Base-by-base conservation (phyloP, 2,113 vertebrate genomes). In the Pitta sordida region DNA sequence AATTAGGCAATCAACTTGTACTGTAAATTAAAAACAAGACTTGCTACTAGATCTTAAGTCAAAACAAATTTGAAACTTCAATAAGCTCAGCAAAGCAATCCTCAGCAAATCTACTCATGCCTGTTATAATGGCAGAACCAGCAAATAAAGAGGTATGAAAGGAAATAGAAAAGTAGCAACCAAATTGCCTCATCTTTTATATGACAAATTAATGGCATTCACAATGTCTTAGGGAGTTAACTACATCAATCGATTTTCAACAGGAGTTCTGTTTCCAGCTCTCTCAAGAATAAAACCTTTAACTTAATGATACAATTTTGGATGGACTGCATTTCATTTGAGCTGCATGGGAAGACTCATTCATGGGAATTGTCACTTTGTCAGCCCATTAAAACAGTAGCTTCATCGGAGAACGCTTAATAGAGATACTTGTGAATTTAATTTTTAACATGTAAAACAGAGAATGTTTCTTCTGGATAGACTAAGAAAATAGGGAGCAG, bases 21-120 rank as follows among this genome's bases (percentile, higher is more conserved):
- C 95, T 92, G 83, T 76, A 96, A 96, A 96, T 96, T 92, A 94
- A 93, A 96, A 96, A 71, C 86, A 95, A 94, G 83, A 93, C 64
- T 92, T 92, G 36, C 80, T 94, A 94, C 92, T 96, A 95, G 76
- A 84, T 88, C 86, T 94, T 91, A 95, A 93, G 77, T 94, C 64
- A 96, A 95, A 96, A 95, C 69, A 93, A 96, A 93, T 88, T 86
- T 84, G 44, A 81, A 92, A 91, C 7, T 10, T 79, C 86, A 95
- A 56, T 78, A 93, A 94, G 44, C 91, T 96, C 92, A 94, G 73
- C 48, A 90, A 94, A 93, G 73, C 52, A 83, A 81, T 75, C 56
- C 52, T 91, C n/a, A 68, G 34, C 48, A 90, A 93, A 90, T 63
- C 88, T 81, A 55, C 83, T 67, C n/a, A 52, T 68, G 60, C 41